These are phyloP conservation scores for Salvelinus fontinalis DNA, from an alignment of 2,113 vertebrate species.

Conservation along the genomic window DNA sequence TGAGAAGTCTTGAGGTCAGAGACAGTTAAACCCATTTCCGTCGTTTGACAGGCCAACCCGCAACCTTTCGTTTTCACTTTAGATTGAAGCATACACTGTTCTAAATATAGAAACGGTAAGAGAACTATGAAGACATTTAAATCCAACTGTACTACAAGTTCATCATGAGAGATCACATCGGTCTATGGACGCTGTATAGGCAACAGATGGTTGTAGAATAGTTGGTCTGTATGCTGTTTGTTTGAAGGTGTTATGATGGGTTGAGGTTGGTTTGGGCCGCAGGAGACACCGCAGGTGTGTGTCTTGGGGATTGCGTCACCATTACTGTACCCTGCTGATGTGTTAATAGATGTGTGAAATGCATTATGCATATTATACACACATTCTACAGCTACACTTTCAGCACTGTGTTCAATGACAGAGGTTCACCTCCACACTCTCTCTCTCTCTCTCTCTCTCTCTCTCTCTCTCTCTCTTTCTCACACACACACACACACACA, in stretches of 20 bases:
- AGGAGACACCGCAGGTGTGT: constrained; percentile 29
- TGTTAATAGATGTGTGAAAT: constrained; percentile 37
- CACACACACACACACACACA: not conserved
- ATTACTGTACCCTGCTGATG: constrained; percentile 38
- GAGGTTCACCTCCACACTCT: not conserved
- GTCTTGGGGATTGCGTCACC: constrained; percentile 62
- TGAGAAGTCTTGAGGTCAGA: constrained; percentile 16
- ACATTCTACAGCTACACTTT: not conserved
- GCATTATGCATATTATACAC: constrained; percentile 23
- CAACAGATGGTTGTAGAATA: constrained; percentile 46
- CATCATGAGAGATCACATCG: not conserved
- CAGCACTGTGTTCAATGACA: not conserved
- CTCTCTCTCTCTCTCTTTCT: no score
- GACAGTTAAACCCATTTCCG: constrained; percentile 51
- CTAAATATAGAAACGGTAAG: not conserved
- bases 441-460: no score
- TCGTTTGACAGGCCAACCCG: constrained; percentile 16
- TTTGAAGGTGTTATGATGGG: constrained; percentile 64
- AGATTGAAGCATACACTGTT: not conserved
- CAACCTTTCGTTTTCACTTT: constrained; percentile 30
- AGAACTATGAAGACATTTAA: not conserved
- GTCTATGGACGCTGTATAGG: constrained; percentile 23
- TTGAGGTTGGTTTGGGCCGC: constrained; percentile 55
- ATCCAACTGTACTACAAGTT: not conserved
- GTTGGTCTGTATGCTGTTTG: constrained; percentile 34